Conservation (phyloP, 2,113 vertebrate genomes). For the Actenoides hombroni region DNA sequence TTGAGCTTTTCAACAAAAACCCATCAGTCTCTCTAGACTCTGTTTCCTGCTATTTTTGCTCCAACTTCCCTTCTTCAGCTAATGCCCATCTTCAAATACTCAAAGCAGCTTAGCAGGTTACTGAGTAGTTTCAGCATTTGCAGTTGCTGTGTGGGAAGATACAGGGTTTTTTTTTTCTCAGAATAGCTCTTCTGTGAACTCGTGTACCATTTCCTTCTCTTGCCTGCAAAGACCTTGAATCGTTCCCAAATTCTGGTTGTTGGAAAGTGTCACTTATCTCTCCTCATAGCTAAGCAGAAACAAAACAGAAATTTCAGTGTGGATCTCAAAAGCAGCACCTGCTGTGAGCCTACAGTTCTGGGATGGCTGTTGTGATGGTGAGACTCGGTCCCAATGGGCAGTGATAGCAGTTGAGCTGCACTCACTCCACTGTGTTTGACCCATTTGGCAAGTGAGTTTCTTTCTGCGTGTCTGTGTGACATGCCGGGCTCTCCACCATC, state of each 20-base stretch:
- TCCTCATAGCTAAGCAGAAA: neutral
- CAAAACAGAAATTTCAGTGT: neutral
- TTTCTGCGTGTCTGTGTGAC: neutral
- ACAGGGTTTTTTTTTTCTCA: neutral
- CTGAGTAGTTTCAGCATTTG: neutral
- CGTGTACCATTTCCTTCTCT: neutral
- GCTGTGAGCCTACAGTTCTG: neutral
- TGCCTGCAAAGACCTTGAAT: neutral
- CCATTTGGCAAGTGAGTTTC: neutral
- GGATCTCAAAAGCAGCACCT: neutral
- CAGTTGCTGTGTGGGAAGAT: neutral
- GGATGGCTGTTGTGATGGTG: neutral
- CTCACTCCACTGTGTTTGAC: neutral
- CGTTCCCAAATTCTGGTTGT: neutral
- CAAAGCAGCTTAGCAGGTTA: neutral
- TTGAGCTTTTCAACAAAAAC: conserved; percentile 1
- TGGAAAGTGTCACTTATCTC: neutral
- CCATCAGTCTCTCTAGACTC: neutral
- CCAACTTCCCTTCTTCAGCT: neutral
- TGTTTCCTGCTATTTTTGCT: conserved; percentile 18
- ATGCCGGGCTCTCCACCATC: neutral
- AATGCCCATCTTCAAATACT: neutral
- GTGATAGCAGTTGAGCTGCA: neutral
- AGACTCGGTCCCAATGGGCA: neutral
- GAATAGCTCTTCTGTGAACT: conserved; percentile 2